Conservation (phyloP, 2,888 invertebrate genomes). For the Bugulina stolonifera region DNA sequence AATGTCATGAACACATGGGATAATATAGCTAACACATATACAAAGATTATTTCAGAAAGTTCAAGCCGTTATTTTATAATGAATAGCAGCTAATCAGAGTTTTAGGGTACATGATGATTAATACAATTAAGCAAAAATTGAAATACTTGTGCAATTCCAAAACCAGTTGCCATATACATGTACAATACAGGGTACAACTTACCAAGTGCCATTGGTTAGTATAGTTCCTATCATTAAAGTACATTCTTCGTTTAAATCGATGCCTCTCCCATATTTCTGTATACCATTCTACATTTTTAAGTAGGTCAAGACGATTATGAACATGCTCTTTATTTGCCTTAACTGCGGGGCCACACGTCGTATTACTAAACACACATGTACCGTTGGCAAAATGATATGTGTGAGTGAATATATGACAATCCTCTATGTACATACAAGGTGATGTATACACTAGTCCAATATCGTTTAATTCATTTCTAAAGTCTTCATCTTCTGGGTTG, state of each 20-base stretch:
- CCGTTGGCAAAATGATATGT: slow-evolving; percentile 20
- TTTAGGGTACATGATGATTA: too few species aligned
- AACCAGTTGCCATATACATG: too few species aligned
- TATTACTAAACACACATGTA: slow-evolving; percentile 4
- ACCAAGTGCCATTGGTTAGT: slow-evolving; percentile 50
- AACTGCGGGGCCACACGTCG: neutral
- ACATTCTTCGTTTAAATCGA: slow-evolving; percentile 33
- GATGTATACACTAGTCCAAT: slow-evolving; percentile 1
- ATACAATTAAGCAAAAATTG: too few species aligned
- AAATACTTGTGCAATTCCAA: too few species aligned
- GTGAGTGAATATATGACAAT: slow-evolving; percentile 17
- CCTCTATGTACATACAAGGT: neutral
- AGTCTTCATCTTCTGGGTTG: neutral
- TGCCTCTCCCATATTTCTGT: slow-evolving; percentile 35
- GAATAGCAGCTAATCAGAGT: too few species aligned
- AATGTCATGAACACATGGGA: too few species aligned
- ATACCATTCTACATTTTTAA: slow-evolving; percentile 38
- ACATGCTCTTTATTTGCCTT: slow-evolving; percentile 14
- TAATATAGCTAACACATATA: too few species aligned
- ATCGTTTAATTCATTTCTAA: neutral
- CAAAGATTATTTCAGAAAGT: too few species aligned
- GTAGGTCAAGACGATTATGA: slow-evolving; percentile 31
- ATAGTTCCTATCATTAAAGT: slow-evolving; percentile 42
- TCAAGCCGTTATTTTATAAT: too few species aligned
- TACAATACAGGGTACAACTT: too few species aligned